These are phyloP conservation scores for Mongoloraphidia duomilia DNA, from an alignment of 2,888 invertebrate genomes.

Conservation along the genomic window DNA sequence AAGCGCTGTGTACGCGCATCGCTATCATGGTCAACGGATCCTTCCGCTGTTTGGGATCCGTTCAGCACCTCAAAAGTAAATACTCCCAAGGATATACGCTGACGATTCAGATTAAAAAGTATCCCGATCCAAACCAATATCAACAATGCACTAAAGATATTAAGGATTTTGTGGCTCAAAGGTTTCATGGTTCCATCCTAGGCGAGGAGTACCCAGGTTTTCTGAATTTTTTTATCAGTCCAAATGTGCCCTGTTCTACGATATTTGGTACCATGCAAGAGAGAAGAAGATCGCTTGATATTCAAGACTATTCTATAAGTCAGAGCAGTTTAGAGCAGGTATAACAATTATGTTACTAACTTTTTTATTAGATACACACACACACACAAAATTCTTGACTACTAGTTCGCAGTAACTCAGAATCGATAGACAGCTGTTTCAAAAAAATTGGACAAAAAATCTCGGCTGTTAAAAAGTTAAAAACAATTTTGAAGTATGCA, in stretches of 20 bases:
- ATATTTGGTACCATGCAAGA: constrained; percentile 66
- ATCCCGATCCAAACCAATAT: constrained; percentile 5
- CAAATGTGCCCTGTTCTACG: constrained; percentile 49
- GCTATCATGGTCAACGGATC: constrained; percentile 79
- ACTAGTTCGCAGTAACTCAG: too few relatives aligned
- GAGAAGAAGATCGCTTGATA: constrained; percentile 27
- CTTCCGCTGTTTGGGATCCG: constrained; percentile 65
- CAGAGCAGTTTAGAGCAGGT: constrained; percentile 70
- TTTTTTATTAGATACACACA: too few relatives aligned
- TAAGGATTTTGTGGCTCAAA: constrained; percentile 17
- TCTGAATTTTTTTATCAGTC: constrained; percentile 55
- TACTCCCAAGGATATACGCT: constrained; percentile 45
- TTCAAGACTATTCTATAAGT: constrained; percentile 70
- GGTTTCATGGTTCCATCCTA: constrained; percentile 23
- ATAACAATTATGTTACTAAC: not conserved
- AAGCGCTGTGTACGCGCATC: constrained; percentile 64
- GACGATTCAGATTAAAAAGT: constrained; percentile 28
- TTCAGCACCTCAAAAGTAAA: constrained; percentile 69
- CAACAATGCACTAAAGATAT: constrained; percentile 7
- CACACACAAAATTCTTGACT: too few relatives aligned
- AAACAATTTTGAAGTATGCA: not conserved
- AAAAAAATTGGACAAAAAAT: not conserved
- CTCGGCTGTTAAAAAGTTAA: too few relatives aligned
- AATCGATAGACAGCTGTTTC: too few relatives aligned
- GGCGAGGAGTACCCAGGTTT: constrained; percentile 60